Conservation (phyloP, 2,888 invertebrate species). For the Parelbella ahira region DNA sequence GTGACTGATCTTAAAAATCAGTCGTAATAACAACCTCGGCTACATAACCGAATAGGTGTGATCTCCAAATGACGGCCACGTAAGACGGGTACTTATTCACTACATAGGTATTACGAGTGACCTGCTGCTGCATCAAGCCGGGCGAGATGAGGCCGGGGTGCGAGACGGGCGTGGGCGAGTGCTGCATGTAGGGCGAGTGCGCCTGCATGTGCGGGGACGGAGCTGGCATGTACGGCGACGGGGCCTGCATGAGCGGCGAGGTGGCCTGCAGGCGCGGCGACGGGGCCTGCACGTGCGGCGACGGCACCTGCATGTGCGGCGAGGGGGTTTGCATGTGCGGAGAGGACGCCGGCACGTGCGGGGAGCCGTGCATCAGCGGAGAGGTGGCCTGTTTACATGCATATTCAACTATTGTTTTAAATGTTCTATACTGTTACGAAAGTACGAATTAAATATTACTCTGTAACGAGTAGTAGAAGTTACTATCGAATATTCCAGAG, state of each 20-base stretch:
- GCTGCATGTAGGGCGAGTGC: conserved; percentile 24
- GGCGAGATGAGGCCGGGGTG: conserved; percentile 27
- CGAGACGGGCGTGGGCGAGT: conserved; percentile 19
- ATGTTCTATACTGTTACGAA: too few species aligned
- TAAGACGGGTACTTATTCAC: neutral
- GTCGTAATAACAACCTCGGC: too few species aligned
- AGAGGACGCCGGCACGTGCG: conserved; percentile 22
- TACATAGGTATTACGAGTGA: too few species aligned
- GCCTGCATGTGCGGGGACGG: conserved; percentile 32
- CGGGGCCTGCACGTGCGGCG: too few species aligned
- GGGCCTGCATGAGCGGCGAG: too few species aligned
- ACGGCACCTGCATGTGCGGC: conserved; percentile 28
- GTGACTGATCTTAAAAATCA: too few species aligned
- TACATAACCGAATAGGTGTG: too few species aligned
- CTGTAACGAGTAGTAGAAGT: too few species aligned
- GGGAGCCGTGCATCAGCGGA: conserved; percentile 21
- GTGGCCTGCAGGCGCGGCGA: too few species aligned
- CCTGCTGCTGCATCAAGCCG: conserved; percentile 30
- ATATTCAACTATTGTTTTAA: too few species aligned
- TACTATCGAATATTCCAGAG: too few species aligned
- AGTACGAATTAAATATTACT: too few species aligned
- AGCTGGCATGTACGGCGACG: conserved; percentile 30
- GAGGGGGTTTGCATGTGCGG: conserved; percentile 26
- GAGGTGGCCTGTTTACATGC: conserved; percentile 21
- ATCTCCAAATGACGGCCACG: neutral